phyloP scores from a whole-genome alignment of 2,888 invertebrate species.

The Crocallis elinguaria region DNA sequence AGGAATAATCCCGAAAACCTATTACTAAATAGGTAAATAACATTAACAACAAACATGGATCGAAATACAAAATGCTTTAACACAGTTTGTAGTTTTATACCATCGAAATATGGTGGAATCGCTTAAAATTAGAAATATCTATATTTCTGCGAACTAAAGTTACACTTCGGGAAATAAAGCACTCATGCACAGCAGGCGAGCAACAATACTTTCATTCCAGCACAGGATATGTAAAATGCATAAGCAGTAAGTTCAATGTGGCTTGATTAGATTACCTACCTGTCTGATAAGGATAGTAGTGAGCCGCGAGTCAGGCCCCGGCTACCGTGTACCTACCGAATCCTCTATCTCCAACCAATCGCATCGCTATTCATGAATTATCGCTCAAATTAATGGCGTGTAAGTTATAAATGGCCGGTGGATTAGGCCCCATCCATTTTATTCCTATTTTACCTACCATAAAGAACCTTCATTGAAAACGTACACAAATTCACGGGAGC shows the following conservation, averaged over 20 bases:
- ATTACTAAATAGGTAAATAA: too few species aligned
- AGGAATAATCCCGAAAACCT: too few species aligned
- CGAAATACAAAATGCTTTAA: too few species aligned
- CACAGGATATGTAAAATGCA: constrained; percentile 30
- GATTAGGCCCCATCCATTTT: constrained; percentile 82
- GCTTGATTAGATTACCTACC: constrained; percentile 57
- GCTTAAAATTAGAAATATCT: too few species aligned
- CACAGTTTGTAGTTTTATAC: too few species aligned
- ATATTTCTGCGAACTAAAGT: too few species aligned
- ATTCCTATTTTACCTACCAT: constrained; percentile 84
- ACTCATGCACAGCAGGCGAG: constrained; percentile 10
- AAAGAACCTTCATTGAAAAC: constrained; percentile 84
- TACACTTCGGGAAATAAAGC: too few species aligned
- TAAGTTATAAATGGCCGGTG: constrained; percentile 83
- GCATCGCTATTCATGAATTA: constrained; percentile 76
- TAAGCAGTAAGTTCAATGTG: constrained; percentile 41
- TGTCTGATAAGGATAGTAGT: constrained; percentile 50
- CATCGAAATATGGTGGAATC: too few species aligned
- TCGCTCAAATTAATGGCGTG: constrained; percentile 84
- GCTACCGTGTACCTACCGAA: constrained; percentile 59
- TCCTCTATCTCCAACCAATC: constrained; percentile 75
- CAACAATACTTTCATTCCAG: constrained; percentile 22
- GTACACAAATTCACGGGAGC: constrained; percentile 83
- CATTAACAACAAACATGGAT: too few species aligned
- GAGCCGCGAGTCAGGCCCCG: constrained; percentile 43